These are phyloP conservation scores for Drosophila eohydei DNA, from an alignment of 2,888 invertebrate species.

Conservation along the genomic window DNA sequence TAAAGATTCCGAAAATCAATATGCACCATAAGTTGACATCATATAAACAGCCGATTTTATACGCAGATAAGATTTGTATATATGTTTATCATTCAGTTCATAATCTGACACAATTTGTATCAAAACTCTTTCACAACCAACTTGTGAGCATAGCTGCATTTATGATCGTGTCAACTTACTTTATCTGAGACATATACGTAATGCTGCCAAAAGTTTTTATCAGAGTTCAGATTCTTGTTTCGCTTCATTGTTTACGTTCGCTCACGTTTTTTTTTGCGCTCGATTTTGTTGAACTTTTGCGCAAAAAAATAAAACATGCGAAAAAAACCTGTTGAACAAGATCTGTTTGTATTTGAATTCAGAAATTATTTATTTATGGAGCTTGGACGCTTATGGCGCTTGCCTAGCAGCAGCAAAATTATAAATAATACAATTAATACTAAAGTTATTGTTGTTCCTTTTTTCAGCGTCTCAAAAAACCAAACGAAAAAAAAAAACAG, in stretches of 20 bases:
- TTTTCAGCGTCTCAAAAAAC: neutral
- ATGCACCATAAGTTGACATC: neutral
- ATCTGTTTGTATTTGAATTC: constrained; percentile 43
- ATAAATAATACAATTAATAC: constrained; percentile 41
- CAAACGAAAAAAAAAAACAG: constrained; percentile 42
- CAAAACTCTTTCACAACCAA: neutral
- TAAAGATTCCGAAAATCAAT: neutral
- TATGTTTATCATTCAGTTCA: neutral
- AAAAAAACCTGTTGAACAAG: constrained; percentile 68
- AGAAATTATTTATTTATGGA: constrained; percentile 46
- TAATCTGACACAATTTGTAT: neutral
- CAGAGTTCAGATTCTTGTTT: constrained; percentile 23
- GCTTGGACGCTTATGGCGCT: constrained; percentile 25
- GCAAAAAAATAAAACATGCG: constrained; percentile 33
- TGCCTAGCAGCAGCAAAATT: constrained; percentile 19
- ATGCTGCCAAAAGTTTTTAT: constrained; percentile 14
- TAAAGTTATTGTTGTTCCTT: constrained; percentile 9
- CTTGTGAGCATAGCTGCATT: neutral
- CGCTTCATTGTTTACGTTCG: constrained; percentile 53
- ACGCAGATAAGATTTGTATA: neutral
- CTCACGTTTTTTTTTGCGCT: constrained; percentile 63
- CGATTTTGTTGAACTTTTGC: constrained; percentile 69
- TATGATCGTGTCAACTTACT: neutral
- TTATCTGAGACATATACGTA: constrained; percentile 15
- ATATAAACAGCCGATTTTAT: neutral